Evolutionary conservation across 2,797 vertebrate genomes (phyloP).

Genomic region (Heteromormyrus szaboi): DNA sequence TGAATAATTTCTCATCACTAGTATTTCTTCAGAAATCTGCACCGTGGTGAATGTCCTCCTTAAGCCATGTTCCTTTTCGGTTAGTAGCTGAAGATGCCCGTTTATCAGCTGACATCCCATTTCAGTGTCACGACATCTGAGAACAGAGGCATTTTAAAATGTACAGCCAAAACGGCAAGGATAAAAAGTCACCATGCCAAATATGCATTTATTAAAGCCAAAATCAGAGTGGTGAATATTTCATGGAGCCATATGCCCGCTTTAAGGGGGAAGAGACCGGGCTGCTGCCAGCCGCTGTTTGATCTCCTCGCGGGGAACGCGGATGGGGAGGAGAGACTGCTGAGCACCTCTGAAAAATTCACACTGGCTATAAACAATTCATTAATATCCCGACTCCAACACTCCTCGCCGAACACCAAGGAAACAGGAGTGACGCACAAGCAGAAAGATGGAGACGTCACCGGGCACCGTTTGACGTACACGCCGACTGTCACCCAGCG

Average conservation of each 20-base stretch:
- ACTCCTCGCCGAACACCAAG: background rate
- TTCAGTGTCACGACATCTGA: background rate
- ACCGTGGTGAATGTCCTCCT: background rate
- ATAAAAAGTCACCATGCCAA: slow-evolving; percentile 18
- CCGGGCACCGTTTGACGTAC: background rate
- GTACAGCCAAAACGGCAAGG: background rate
- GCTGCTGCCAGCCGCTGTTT: slow-evolving; percentile 18
- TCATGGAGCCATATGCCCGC: slow-evolving; percentile 17
- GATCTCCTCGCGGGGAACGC: slow-evolving; percentile 16
- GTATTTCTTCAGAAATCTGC: background rate
- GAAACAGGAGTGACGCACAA: background rate
- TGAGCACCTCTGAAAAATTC: slow-evolving; percentile 19
- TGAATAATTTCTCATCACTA: background rate
- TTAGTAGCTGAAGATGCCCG: background rate
- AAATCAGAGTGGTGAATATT: slow-evolving; percentile 25
- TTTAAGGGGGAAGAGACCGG: slow-evolving; percentile 18
- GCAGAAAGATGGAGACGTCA: background rate
- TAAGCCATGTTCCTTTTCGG: background rate
- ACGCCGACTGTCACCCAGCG: background rate
- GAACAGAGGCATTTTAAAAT: background rate
- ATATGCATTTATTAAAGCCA: background rate
- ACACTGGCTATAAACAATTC: slow-evolving; percentile 26
- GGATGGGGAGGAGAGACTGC: background rate
- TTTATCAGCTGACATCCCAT: background rate
- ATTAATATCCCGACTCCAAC: slow-evolving; percentile 2